These are phyloP conservation scores for Brachyptera risi DNA, from an alignment of 2,888 invertebrate genomes.

Conservation along the genomic window DNA sequence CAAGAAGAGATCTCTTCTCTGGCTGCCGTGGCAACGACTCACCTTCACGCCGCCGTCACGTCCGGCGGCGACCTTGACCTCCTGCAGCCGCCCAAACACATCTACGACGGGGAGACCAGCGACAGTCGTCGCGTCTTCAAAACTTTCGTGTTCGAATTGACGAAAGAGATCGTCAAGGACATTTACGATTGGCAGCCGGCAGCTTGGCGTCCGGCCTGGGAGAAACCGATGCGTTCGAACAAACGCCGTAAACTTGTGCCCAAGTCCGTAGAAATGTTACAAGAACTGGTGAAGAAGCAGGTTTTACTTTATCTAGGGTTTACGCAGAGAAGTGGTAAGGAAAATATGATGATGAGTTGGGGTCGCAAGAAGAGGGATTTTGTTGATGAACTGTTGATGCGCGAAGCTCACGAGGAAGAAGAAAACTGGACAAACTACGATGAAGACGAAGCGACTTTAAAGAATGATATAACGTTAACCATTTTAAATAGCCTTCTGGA, in stretches of 20 bases:
- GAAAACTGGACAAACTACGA: slow-evolving; percentile 70
- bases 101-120: slow-evolving; percentile 37
- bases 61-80: slow-evolving; percentile 39
- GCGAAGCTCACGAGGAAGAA: slow-evolving; percentile 68
- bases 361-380: slow-evolving; percentile 62
- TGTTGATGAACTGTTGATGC: slow-evolving; percentile 66
- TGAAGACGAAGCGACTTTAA: slow-evolving; percentile 63
- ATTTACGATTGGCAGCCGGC: slow-evolving; percentile 46
- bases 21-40: slow-evolving; percentile 46
- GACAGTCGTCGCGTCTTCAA: slow-evolving; percentile 42
- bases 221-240: slow-evolving; percentile 41
- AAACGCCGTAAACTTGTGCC: slow-evolving; percentile 25
- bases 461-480: slow-evolving; percentile 44
- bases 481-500: slow-evolving; percentile 52
- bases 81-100: not conserved
- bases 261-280: slow-evolving; percentile 45
- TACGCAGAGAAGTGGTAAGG: slow-evolving; percentile 49
- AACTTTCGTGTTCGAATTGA: slow-evolving; percentile 53
- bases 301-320: slow-evolving; percentile 52
- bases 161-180: slow-evolving; percentile 54
- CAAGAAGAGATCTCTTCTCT: slow-evolving; percentile 48
- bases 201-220: slow-evolving; percentile 48
- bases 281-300: slow-evolving; percentile 50
- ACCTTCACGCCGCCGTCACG: slow-evolving; percentile 47
- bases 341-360: slow-evolving; percentile 56